Percentiles rank a stretch among this genome's conserved stretches.
These are phyloP conservation scores for Plodia interpunctella DNA, from an alignment of 1,140 invertebrate genomes.

Conservation along the genomic window DNA sequence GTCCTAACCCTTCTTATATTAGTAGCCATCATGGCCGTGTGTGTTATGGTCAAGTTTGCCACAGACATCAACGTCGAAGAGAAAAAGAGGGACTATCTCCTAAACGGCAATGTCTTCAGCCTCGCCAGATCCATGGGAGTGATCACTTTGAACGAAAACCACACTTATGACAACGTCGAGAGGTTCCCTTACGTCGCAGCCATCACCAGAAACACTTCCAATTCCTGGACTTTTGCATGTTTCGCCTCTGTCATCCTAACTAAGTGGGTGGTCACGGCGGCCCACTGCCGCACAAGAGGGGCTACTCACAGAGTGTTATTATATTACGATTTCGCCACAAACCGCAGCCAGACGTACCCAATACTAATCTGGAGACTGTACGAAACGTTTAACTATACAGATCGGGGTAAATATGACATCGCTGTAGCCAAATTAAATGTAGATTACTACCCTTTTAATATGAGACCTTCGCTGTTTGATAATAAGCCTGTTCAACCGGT, in stretches of 20 bases:
- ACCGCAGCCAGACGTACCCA: constrained; percentile 44
- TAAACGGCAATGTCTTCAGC: constrained; percentile 30
- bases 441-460: constrained; percentile 25
- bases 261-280: constrained; percentile 57
- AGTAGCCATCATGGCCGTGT: constrained; percentile 55
- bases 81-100: constrained; percentile 34
- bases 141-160: constrained; percentile 37
- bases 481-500: constrained; percentile 16
- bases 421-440: constrained; percentile 55
- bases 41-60: constrained; percentile 67
- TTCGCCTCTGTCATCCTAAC: constrained; percentile 52
- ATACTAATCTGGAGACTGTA: constrained; percentile 55
- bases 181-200: constrained; percentile 49
- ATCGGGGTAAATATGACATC: constrained; percentile 41
- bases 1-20: constrained; percentile 45
- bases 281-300: constrained; percentile 47
- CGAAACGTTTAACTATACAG: constrained; percentile 42
- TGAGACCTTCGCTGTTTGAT: constrained; percentile 40
- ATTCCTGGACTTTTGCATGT: constrained; percentile 46
- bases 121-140: constrained; percentile 40
- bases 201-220: constrained; percentile 40
- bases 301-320: constrained; percentile 43
- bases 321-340: constrained; percentile 43
- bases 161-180: constrained; percentile 24
- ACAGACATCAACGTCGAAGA: constrained; percentile 61